These are phyloP conservation scores for Drosophila guanche DNA, from an alignment of 1,140 invertebrate species.

Conservation along the genomic window DNA sequence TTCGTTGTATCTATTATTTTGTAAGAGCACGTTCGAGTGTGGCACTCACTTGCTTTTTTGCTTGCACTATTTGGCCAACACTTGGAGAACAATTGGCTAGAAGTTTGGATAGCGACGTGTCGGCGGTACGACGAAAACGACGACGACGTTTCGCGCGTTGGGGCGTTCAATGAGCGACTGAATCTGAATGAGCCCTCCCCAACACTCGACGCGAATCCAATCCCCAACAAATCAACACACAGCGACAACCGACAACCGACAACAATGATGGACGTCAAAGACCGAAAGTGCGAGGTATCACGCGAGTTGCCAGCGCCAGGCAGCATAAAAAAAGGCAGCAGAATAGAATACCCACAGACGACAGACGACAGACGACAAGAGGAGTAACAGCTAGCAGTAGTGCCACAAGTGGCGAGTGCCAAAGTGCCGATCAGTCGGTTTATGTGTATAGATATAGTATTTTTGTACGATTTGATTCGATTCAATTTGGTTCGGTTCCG, in stretches of 20 bases:
- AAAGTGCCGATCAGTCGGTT: slow-evolving; percentile 71
- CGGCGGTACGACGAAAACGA: slow-evolving; percentile 36
- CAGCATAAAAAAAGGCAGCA: slow-evolving; percentile 52
- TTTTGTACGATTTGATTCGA: slow-evolving; percentile 18
- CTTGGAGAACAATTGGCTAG: background rate
- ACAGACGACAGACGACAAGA: slow-evolving; percentile 9
- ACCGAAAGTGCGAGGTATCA: slow-evolving; percentile 60
- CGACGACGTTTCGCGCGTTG: slow-evolving; percentile 61
- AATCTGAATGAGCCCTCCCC: slow-evolving; percentile 64
- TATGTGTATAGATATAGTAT: slow-evolving; percentile 26
- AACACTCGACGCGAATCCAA: slow-evolving; percentile 49
- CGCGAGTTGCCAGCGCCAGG: slow-evolving; percentile 70
- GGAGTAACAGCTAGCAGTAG: slow-evolving; percentile 11
- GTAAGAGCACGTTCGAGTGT: background rate
- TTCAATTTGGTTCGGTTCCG: background rate
- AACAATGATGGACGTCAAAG: slow-evolving; percentile 39
- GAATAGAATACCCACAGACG: background rate
- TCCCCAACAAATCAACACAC: background rate
- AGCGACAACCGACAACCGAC: slow-evolving; percentile 21
- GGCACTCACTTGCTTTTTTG: background rate
- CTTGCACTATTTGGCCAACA: slow-evolving; percentile 14
- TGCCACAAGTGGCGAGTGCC: slow-evolving; percentile 58
- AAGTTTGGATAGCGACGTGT: slow-evolving; percentile 27
- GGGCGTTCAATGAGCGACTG: slow-evolving; percentile 65
- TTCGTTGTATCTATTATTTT: background rate